Evolutionary conservation across 2,113 vertebrate species (phyloP).

Genomic region (Myxocyprinus asiaticus): DNA sequence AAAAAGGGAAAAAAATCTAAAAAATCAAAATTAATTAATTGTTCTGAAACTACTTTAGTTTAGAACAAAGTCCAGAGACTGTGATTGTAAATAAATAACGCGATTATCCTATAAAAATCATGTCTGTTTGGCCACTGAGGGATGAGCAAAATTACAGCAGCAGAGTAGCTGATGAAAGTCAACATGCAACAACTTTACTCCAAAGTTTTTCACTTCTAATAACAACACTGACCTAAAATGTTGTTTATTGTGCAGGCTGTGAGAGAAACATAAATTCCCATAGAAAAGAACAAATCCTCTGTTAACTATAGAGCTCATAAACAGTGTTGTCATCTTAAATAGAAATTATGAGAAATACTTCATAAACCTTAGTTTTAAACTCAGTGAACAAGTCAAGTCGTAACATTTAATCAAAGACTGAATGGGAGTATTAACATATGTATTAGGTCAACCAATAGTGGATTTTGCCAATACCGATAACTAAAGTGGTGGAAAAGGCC

Average conservation of each 20-base stretch:
- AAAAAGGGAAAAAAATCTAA: too few species aligned
- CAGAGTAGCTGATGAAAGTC: background rate
- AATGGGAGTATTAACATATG: too few species aligned
- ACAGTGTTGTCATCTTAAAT: conserved; percentile 29
- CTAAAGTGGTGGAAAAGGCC: too few species aligned
- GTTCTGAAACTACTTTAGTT: background rate
- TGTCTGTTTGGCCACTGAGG: background rate
- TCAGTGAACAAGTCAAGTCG: background rate
- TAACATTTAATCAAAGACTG: too few species aligned
- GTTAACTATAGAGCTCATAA: conserved; percentile 16
- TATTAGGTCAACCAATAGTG: too few species aligned
- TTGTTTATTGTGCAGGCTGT: background rate
- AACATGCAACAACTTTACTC: background rate
- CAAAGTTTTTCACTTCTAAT: background rate
- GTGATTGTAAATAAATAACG: background rate
- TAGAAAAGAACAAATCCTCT: background rate
- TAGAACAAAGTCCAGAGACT: too few species aligned
- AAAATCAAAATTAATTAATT: too few species aligned
- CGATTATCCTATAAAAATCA: background rate
- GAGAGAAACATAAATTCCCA: conserved; percentile 5
- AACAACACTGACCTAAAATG: background rate
- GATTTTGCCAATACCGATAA: too few species aligned
- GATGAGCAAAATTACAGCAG: background rate
- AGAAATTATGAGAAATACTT: conserved; percentile 38
- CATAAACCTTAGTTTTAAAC: background rate